phyloP scores from a whole-genome alignment of 1,140 invertebrate genomes.

The Drepana arcuata region DNA sequence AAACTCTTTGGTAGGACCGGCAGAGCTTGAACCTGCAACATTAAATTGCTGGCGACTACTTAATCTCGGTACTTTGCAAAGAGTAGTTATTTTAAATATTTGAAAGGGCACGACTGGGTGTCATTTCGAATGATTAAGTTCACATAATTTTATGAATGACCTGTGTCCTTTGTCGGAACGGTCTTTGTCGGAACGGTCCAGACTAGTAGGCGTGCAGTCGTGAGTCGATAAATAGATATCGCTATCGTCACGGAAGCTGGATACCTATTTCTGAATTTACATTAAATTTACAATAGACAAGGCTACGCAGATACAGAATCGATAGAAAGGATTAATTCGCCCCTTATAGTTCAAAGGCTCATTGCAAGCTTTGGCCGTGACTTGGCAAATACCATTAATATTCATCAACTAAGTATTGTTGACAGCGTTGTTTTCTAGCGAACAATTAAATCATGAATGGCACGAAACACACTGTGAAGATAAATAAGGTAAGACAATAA shows the following conservation, averaged over 20 bases:
- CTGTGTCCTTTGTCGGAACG: too few species aligned
- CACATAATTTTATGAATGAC: too few species aligned
- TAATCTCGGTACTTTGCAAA: too few species aligned
- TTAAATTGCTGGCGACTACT: too few species aligned
- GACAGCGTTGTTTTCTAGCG: too few species aligned
- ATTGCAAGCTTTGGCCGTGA: conserved; percentile 37
- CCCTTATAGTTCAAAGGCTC: conserved; percentile 34
- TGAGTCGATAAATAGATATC: conserved; percentile 21
- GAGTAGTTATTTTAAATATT: conserved; percentile 16
- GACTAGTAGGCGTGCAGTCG: conserved; percentile 20
- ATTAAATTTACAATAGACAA: conserved; percentile 11
- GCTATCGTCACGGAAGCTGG: conserved; percentile 31
- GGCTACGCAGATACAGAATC: conserved; percentile 13
- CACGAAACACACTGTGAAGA: too few species aligned
- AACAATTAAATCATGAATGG: too few species aligned
- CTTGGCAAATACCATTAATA: conserved; percentile 22
- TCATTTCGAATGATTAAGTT: too few species aligned
- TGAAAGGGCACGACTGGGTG: conserved; percentile 17
- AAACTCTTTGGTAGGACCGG: too few species aligned
- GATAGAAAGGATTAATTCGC: conserved; percentile 10
- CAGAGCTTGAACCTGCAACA: too few species aligned
- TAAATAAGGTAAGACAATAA: too few species aligned
- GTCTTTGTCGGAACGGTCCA: conserved; percentile 19
- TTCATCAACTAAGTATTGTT: conserved; percentile 32
- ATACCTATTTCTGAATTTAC: conserved; percentile 15